Percentiles rank a stretch among this genome's conserved stretches.
Evolutionary conservation across 2,797 vertebrate genomes (phyloP).

Genomic region (Psittacula echo): DNA sequence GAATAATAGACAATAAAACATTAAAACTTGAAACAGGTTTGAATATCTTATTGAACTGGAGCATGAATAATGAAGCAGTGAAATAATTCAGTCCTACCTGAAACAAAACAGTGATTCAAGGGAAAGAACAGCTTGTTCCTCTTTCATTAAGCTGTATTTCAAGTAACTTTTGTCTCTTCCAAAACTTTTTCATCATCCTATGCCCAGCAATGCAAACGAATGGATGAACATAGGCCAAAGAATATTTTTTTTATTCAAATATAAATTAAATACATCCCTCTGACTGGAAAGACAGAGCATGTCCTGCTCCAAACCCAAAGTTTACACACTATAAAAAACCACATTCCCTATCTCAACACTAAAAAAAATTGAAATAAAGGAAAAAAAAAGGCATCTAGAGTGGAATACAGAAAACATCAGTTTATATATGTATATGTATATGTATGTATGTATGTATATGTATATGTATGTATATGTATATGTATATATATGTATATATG

Average conservation of each 20-base stretch:
- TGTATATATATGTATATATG: too few species aligned
- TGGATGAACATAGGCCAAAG: not conserved
- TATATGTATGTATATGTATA: too few species aligned
- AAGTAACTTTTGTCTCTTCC: not conserved
- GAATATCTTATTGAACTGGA: constrained; percentile 22
- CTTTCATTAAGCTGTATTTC: constrained; percentile 1
- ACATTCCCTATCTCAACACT: not conserved
- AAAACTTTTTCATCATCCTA: not conserved
- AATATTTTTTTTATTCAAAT: not conserved
- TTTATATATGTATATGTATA: too few species aligned
- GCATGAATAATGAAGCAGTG: constrained; percentile 21
- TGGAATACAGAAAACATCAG: not conserved
- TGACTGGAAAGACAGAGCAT: not conserved
- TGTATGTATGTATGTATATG: too few species aligned
- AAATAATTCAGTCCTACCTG: constrained; percentile 35
- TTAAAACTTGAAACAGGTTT: constrained; percentile 34
- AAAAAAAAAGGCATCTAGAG: not conserved
- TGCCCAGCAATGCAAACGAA: not conserved
- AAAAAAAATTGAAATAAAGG: too few species aligned
- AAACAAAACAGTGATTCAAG: constrained; percentile 36
- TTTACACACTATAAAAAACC: not conserved
- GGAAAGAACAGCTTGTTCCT: not conserved
- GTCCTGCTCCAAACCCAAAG: not conserved
- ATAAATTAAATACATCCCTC: not conserved
- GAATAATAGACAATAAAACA: constrained; percentile 49